A percentile compares a stretch with the other conserved stretches of the same genome.
These are phyloP conservation scores for Drosophila histrio DNA, from an alignment of 2,888 invertebrate species.

Conservation along the genomic window DNA sequence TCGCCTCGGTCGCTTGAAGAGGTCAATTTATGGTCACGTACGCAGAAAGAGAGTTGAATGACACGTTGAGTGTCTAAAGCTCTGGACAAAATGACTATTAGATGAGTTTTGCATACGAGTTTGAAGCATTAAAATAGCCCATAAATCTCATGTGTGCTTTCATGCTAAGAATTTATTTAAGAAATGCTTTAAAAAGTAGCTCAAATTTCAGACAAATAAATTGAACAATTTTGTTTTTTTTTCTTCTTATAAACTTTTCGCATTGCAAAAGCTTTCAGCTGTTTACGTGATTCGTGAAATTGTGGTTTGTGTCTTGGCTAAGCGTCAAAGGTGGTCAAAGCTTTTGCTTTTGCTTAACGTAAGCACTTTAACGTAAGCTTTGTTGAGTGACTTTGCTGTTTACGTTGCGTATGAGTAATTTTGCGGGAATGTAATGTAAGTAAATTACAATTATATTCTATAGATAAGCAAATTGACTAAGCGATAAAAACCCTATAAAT, in stretches of 20 bases:
- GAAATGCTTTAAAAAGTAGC: not conserved
- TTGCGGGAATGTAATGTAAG: slow-evolving; percentile 12
- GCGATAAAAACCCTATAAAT: slow-evolving; percentile 11
- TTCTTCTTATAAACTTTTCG: not conserved
- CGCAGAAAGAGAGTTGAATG: slow-evolving; percentile 55
- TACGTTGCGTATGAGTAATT: slow-evolving; percentile 65
- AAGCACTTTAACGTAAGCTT: slow-evolving; percentile 12
- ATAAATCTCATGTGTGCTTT: slow-evolving; percentile 20
- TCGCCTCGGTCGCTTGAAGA: slow-evolving; percentile 32
- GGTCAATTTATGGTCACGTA: slow-evolving; percentile 68
- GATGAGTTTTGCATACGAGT: slow-evolving; percentile 20
- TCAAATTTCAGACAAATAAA: not conserved
- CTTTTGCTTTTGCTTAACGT: slow-evolving; percentile 4
- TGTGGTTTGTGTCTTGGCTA: slow-evolving; percentile 51
- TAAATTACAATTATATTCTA: slow-evolving; percentile 11
- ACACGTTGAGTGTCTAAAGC: slow-evolving; percentile 36
- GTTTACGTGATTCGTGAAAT: slow-evolving; percentile 16
- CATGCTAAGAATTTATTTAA: not conserved
- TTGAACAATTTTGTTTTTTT: not conserved
- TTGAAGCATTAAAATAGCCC: slow-evolving; percentile 8
- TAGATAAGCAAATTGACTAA: slow-evolving; percentile 34
- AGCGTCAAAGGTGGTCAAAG: slow-evolving; percentile 5
- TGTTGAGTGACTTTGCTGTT: slow-evolving; percentile 39
- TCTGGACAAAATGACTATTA: slow-evolving; percentile 13
- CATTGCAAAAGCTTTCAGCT: not conserved